A percentile compares a stretch with the other conserved stretches of the same genome.
phyloP scores from a whole-genome alignment of 2,797 vertebrate genomes.

The Bovichtus variegatus region DNA sequence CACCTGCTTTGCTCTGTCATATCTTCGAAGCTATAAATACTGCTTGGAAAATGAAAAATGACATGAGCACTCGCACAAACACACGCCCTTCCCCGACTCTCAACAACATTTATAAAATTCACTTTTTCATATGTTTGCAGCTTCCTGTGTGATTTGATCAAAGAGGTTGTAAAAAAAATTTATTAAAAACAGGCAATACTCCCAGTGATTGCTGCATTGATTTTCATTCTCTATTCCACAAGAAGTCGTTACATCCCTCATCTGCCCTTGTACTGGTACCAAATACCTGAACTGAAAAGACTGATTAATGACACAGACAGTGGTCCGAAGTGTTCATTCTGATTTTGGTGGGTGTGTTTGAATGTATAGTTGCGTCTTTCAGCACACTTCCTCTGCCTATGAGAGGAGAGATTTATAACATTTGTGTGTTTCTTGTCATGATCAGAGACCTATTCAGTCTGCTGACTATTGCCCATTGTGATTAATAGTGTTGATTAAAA shows the following conservation, averaged over 20 bases:
- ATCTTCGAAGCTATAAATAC: constrained; percentile 8
- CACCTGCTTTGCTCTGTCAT: constrained; percentile 1
- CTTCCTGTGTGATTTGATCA: neutral
- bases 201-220: constrained; percentile 3
- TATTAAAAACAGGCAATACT: too few species aligned
- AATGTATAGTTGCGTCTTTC: constrained; percentile 13
- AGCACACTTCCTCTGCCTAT: neutral
- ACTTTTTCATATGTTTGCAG: neutral
- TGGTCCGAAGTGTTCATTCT: constrained; percentile 30
- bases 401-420: constrained; percentile 13
- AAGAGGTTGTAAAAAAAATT: constrained; percentile 1
- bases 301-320: constrained; percentile 15
- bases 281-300: constrained; percentile 15
- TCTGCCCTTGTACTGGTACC: neutral
- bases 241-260: constrained; percentile 12
- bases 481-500: constrained; percentile 31
- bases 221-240: constrained; percentile 14
- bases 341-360: constrained; percentile 11
- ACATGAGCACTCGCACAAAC: neutral
- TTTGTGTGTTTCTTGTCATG: neutral
- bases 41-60: neutral
- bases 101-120: neutral
- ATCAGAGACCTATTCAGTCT: constrained; percentile 28
- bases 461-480: constrained; percentile 20
- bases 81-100: neutral